A percentile compares a stretch with the other conserved stretches of the same genome.
Conservation (phyloP, 2,888 invertebrate genomes). For the Meteorus cinctellus region DNA sequence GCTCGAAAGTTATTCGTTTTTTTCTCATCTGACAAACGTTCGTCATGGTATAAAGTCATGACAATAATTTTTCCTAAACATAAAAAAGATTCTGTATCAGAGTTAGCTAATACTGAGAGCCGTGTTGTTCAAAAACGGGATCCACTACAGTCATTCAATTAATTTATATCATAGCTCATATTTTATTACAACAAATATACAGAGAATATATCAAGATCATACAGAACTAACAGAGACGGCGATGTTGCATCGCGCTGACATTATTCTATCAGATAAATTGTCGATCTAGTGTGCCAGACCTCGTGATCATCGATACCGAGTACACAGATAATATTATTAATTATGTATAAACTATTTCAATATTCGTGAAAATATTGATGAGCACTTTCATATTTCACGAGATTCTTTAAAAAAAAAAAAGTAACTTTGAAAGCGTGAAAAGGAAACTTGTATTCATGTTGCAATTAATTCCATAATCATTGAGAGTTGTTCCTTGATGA, state of each 20-base stretch:
- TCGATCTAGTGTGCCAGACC: not conserved
- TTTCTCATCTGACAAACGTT: no score
- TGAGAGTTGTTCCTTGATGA: not conserved
- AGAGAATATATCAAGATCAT: slow-evolving; percentile 37
- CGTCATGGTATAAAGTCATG: no score
- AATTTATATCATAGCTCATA: slow-evolving; percentile 31
- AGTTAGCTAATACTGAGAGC: no score
- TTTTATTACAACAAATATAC: slow-evolving; percentile 50
- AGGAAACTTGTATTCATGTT: not conserved
- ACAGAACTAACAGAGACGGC: not conserved
- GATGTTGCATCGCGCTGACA: not conserved
- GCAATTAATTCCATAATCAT: not conserved
- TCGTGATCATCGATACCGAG: no score
- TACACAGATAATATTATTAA: not conserved
- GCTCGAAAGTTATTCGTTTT: no score
- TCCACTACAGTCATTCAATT: not conserved
- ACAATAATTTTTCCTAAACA: no score
- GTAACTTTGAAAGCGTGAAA: not conserved
- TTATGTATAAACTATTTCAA: not conserved
- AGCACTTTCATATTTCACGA: not conserved
- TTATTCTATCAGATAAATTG: not conserved
- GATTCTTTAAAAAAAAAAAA: not conserved
- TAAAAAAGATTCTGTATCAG: no score
- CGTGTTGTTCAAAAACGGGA: no score
- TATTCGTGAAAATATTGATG: not conserved